Base-by-base conservation (phyloP, 2,888 invertebrate species). In the Tachina lurida region DNA sequence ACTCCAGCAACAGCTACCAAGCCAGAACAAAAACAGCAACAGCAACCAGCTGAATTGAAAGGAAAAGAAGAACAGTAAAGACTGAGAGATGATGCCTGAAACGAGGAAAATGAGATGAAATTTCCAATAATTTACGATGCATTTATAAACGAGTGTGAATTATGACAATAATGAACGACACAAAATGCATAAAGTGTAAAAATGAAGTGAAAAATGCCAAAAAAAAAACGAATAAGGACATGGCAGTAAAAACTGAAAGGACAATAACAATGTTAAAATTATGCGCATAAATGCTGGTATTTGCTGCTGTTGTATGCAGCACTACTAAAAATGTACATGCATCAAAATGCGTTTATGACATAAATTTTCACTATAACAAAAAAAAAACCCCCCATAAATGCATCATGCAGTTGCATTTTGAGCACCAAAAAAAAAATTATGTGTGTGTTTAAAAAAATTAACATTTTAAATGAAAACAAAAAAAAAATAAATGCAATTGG, bases 281-380 rank as follows among this genome's bases (percentile, higher is more conserved):
- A 81, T 84, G 81, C 68, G 74, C 81, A 84, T 70, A 77, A 85
- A 77, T 78, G 62, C 63, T 70, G 67, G 60, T 49, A 49, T 56
- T 45, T 39, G 47, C 52, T 75, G 68, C 39, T 17, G 65, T n/a
- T 52, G 60, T 56, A 65, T 60, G 45, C 54, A 54, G 31, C 39
- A 54, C 19, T 45, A 56, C 71, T 68, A 68, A 63, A 62, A 56
- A 62, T 65, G 73, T 60, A 82, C 84, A 86, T 87, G 82, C 87
- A 87, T 87, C 87, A 87, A 86, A 87, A 85, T 87, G 84, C 86
- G 84, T 87, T 87, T 86, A 83, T 86, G 86, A 83, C 86, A 86
- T 86, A 86, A 80, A 86, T 86, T 86, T 83, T 62, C 52, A 68
- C 73, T 60, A 54, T 45, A 22, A 56, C 10, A 22, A 43, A 47